A percentile compares a stretch with the other conserved stretches of the same genome.
Evolutionary conservation across 2,113 vertebrate species (phyloP).

Genomic region (Atherinomorus stipes): DNA sequence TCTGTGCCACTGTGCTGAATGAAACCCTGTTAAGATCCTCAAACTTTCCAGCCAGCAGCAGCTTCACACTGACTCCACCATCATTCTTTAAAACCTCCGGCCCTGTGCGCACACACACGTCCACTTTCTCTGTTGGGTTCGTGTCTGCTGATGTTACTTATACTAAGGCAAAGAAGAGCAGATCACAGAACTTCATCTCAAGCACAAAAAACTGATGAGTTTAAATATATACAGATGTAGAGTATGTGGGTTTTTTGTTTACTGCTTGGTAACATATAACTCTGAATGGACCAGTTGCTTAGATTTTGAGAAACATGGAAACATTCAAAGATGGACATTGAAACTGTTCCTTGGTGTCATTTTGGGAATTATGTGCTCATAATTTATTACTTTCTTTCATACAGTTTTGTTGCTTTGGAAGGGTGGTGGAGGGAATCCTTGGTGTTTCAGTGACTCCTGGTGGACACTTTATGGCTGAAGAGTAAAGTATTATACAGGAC

Average conservation of each 20-base stretch:
- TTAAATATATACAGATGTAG: conserved; percentile 25
- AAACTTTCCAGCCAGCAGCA: neutral
- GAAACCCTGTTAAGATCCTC: conserved; percentile 1
- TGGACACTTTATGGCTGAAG: conserved; percentile 40
- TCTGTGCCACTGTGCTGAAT: neutral
- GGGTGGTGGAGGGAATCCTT: conserved; percentile 39
- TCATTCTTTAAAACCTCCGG: conserved; percentile 27
- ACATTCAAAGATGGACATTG: conserved; percentile 16
- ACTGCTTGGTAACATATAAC: conserved; percentile 5
- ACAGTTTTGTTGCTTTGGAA: conserved; percentile 2
- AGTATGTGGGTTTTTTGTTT: neutral
- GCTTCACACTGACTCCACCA: conserved; percentile 19
- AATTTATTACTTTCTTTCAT: conserved; percentile 6
- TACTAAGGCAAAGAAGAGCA: conserved; percentile 54
- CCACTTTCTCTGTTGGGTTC: neutral
- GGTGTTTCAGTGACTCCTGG: conserved; percentile 33
- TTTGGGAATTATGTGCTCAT: conserved; percentile 6
- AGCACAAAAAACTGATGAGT: conserved; percentile 24
- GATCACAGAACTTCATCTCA: conserved; percentile 20
- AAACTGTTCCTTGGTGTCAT: neutral
- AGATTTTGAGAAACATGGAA: conserved; percentile 3
- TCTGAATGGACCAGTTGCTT: neutral
- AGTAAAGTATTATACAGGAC: conserved; percentile 36
- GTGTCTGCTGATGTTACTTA: conserved; percentile 30
- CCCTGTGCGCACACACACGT: conserved; percentile 22